phyloP scores from a whole-genome alignment of 2,797 vertebrate species.

The Enteromius paludinosus region DNA sequence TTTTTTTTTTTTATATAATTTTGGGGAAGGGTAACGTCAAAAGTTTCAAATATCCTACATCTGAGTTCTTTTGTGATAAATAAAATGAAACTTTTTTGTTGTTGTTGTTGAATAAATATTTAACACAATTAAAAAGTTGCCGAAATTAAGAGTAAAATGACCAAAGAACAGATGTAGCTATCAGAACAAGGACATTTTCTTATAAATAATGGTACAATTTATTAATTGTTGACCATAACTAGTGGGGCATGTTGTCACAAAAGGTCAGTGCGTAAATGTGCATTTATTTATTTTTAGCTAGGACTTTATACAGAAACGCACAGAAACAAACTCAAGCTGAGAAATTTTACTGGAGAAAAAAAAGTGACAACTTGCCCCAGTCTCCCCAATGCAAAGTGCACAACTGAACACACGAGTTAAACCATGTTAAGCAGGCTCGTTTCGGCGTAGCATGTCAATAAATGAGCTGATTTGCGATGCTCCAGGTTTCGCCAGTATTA shows the following conservation, averaged over 20 bases:
- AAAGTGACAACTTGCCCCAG: neutral
- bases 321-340: neutral
- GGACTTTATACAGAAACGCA: neutral
- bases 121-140: neutral
- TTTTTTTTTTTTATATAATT: no score
- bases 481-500: conserved; percentile 27
- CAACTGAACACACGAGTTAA: neutral
- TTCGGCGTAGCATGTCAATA: neutral
- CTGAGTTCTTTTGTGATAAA: neutral
- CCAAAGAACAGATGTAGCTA: neutral
- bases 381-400: neutral
- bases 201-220: neutral
- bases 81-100: neutral
- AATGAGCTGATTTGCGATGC: conserved; percentile 9
- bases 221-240: neutral
- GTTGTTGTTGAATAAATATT: neutral
- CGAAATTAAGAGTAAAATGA: neutral
- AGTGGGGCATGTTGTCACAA: neutral
- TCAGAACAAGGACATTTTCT: neutral
- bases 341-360: neutral
- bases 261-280: neutral
- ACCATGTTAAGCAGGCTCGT: neutral
- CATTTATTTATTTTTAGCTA: neutral
- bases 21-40: neutral
- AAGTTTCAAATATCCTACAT: neutral